Conservation (phyloP, 2,797 vertebrate species). For the Triplophysa bombifrons region DNA sequence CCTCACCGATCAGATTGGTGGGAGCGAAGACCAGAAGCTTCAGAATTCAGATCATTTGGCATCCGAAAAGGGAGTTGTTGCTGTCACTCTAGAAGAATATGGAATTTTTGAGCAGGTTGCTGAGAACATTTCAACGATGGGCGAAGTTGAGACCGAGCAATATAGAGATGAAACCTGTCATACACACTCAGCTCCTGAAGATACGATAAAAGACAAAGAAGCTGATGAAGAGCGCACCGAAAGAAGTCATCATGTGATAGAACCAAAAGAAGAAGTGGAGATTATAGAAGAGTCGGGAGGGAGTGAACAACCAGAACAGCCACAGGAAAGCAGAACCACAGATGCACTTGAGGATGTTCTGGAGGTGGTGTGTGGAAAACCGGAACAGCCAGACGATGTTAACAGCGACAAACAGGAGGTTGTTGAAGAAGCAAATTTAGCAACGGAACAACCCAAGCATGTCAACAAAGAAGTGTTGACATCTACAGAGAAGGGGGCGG, state of each 20-base stretch:
- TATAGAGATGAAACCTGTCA: conserved; percentile 33
- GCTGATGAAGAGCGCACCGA: background rate
- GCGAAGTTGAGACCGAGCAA: conserved; percentile 25
- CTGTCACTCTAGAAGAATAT: background rate
- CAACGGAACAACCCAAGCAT: conserved; percentile 31
- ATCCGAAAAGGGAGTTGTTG: background rate
- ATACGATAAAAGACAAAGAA: background rate
- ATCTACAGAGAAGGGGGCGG: conserved; percentile 18
- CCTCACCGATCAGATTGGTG: background rate
- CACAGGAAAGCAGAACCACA: conserved; percentile 52
- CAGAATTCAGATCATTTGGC: conserved; percentile 3
- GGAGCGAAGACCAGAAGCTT: background rate
- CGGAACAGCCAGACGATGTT: background rate
- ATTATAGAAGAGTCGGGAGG: background rate
- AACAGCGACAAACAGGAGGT: background rate
- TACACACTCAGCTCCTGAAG: background rate
- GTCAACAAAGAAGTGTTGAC: conserved; percentile 12
- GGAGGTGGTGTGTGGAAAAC: background rate
- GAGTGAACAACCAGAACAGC: conserved; percentile 36
- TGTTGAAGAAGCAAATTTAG: conserved; percentile 11
- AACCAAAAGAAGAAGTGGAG: background rate
- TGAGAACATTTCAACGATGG: background rate
- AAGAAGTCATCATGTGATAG: background rate
- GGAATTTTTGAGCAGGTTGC: background rate
- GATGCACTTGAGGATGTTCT: conserved; percentile 50